A percentile compares a stretch with the other conserved stretches of the same genome.
Conservation (phyloP, 2,888 invertebrate species). For the Polymixis flavicincta region DNA sequence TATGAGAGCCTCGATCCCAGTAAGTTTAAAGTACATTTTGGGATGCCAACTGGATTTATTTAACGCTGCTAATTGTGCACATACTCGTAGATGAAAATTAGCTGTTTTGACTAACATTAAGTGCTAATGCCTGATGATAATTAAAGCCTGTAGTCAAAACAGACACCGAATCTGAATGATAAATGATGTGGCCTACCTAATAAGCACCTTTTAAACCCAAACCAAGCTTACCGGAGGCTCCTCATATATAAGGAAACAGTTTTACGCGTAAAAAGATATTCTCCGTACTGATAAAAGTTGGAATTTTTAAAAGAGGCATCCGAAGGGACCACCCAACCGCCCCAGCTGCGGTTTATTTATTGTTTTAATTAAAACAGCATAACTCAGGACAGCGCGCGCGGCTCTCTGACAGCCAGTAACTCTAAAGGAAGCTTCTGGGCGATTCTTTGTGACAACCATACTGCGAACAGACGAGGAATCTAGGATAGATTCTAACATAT, state of each 20-base stretch:
- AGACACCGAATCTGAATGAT: constrained; percentile 5
- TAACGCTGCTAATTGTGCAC: not conserved
- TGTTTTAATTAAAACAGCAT: constrained; percentile 89
- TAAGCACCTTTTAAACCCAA: constrained; percentile 31
- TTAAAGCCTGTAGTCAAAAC: not conserved
- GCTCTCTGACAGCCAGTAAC: constrained; percentile 83
- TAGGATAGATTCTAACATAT: constrained; percentile 48
- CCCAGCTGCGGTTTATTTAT: constrained; percentile 83
- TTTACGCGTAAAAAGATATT: constrained; percentile 72
- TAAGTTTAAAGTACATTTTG: constrained; percentile 6
- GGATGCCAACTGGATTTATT: rapidly evolving
- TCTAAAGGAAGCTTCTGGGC: constrained; percentile 81
- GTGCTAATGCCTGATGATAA: not conserved
- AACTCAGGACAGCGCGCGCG: constrained; percentile 81
- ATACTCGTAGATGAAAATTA: not conserved
- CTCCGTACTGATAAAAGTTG: constrained; percentile 78
- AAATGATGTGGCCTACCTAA: constrained; percentile 22
- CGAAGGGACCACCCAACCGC: constrained; percentile 83
- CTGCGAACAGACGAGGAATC: constrained; percentile 47
- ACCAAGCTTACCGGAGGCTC: constrained; percentile 13
- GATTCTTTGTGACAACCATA: constrained; percentile 64
- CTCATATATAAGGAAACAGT: constrained; percentile 64
- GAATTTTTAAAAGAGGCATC: constrained; percentile 81
- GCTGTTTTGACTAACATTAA: not conserved
- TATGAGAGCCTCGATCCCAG: not conserved